A percentile compares a stretch with the other conserved stretches of the same genome.
Evolutionary conservation across 1,140 invertebrate species (phyloP).

Genomic region (Bombus superbus): DNA sequence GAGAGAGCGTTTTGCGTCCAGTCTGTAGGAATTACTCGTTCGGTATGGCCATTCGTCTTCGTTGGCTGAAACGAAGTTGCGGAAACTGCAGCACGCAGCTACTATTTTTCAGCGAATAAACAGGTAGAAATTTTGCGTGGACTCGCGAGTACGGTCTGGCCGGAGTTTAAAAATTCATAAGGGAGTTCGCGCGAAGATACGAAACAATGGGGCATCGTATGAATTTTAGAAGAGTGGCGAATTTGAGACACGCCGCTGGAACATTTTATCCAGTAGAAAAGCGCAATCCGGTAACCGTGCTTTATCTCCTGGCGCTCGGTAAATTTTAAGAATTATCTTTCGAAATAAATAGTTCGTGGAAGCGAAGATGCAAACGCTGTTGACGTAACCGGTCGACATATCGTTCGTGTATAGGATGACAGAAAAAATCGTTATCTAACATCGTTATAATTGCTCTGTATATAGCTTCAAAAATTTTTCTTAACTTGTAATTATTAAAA

Average conservation of each 20-base stretch:
- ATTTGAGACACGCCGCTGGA: conserved; percentile 43
- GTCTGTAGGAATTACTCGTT: conserved; percentile 33
- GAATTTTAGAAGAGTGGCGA: conserved; percentile 54
- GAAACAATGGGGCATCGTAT: conserved; percentile 52
- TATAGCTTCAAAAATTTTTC: background rate
- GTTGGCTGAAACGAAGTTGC: conserved; percentile 16
- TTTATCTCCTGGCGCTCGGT: conserved; percentile 31
- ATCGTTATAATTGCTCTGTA: background rate
- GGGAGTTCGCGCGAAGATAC: conserved; percentile 46
- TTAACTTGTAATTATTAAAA: no score
- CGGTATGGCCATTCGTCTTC: conserved; percentile 32
- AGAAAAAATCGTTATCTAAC: background rate
- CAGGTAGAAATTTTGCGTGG: conserved; percentile 50
- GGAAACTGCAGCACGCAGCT: conserved; percentile 42
- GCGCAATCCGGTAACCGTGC: conserved; percentile 49
- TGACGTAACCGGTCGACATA: conserved; percentile 7
- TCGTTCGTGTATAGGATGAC: no score
- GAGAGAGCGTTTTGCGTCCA: conserved; percentile 7
- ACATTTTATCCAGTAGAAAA: conserved; percentile 47
- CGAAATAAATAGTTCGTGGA: conserved; percentile 21
- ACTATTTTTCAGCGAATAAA: conserved; percentile 51
- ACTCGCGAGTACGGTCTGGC: conserved; percentile 24
- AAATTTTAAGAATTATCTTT: conserved; percentile 39
- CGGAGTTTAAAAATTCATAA: conserved; percentile 51
- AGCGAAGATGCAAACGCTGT: conserved; percentile 29